These are phyloP conservation scores for Octodon degus DNA, from an alignment of 2,113 vertebrate genomes.

Conservation along the genomic window DNA sequence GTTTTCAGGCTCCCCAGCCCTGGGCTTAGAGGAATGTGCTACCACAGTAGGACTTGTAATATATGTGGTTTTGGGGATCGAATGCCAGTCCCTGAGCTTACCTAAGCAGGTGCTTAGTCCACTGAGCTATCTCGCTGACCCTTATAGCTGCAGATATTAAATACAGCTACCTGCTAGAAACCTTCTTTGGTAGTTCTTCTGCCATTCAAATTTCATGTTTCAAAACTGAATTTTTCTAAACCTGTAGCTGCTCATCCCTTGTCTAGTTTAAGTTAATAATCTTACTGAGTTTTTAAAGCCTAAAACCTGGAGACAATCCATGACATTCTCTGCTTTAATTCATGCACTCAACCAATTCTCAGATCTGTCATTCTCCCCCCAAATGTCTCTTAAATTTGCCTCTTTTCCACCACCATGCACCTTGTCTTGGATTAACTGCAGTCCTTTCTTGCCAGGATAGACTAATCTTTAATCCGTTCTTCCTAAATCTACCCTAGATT, in stretches of 20 bases:
- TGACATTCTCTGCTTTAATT: not conserved
- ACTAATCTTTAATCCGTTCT: not conserved
- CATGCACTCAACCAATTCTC: not conserved
- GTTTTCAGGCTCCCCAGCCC: too few species aligned
- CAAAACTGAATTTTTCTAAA: conserved; percentile 35
- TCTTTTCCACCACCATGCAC: not conserved
- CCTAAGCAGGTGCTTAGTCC: too few species aligned
- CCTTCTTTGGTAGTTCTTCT: not conserved
- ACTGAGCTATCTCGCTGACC: too few species aligned
- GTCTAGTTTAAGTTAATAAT: not conserved
- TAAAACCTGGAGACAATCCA: not conserved
- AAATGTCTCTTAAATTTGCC: conserved; percentile 27
- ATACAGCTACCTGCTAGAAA: not conserved
- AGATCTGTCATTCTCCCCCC: not conserved
- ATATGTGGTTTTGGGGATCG: too few species aligned
- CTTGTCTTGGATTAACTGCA: not conserved
- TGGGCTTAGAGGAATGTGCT: too few species aligned
- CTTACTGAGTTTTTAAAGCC: not conserved
- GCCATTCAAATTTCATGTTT: not conserved
- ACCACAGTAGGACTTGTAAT: too few species aligned
- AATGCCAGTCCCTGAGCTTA: too few species aligned
- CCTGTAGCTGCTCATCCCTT: not conserved
- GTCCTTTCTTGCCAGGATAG: not conserved
- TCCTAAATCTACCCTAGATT: not conserved
- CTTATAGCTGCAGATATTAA: not conserved